These are phyloP conservation scores for Odocoileus virginianus DNA, from an alignment of 2,113 vertebrate species.

Conservation along the genomic window DNA sequence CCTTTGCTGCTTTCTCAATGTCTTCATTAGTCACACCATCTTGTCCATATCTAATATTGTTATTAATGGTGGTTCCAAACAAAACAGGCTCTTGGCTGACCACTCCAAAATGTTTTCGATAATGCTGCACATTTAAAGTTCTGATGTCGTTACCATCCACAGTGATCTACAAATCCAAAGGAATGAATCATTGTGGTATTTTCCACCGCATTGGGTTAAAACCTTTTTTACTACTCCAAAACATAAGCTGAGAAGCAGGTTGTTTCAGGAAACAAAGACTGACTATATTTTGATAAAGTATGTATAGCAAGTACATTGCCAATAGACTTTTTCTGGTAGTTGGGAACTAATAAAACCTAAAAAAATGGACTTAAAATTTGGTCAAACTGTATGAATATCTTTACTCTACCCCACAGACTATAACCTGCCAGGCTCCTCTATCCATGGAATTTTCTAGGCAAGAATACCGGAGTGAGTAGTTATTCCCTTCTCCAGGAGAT, in stretches of 20 bases:
- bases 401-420: background rate
- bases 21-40: constrained; percentile 69
- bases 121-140: constrained; percentile 67
- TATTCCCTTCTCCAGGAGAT: background rate
- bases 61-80: constrained; percentile 71
- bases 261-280: background rate
- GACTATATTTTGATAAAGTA: background rate
- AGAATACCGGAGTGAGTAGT: background rate
- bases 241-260: background rate
- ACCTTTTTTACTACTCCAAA: background rate
- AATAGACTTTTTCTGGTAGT: background rate
- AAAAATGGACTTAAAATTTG: background rate
- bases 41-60: constrained; percentile 73
- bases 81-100: constrained; percentile 76
- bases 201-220: background rate
- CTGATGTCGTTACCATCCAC: constrained; percentile 68
- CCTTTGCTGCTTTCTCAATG: constrained; percentile 70
- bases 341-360: background rate
- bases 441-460: background rate
- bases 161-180: constrained; percentile 57
- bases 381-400: background rate
- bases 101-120: constrained; percentile 70
- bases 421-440: background rate
- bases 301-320: background rate
- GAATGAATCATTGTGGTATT: background rate